Percentiles rank a stretch among this genome's conserved stretches.
These are phyloP conservation scores for Nowickia ferox DNA, from an alignment of 2,888 invertebrate genomes.

Conservation along the genomic window DNA sequence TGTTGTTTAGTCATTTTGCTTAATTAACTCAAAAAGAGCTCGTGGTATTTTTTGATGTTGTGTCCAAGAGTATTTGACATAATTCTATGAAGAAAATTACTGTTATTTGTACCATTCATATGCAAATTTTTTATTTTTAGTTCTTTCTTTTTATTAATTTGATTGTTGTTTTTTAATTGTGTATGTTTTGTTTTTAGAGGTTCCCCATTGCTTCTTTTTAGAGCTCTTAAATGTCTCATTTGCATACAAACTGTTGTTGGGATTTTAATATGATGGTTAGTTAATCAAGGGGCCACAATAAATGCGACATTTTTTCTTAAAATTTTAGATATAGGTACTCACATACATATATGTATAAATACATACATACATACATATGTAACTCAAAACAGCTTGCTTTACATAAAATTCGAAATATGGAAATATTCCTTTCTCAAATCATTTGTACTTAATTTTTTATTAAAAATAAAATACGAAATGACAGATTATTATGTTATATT, in stretches of 20 bases:
- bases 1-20: background rate
- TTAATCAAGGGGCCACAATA: background rate
- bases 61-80: background rate
- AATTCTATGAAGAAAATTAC: conserved; percentile 19
- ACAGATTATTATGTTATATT: no score
- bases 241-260: background rate
- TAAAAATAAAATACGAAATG: no score
- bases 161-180: background rate
- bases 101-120: conserved; percentile 24
- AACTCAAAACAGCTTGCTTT: no score
- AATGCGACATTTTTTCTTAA: no score
- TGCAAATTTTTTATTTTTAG: background rate
- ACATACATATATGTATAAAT: no score
- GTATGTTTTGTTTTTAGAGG: background rate
- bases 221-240: background rate
- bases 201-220: background rate
- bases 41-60: background rate
- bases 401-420: no score
- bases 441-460: no score
- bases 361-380: no score
- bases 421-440: no score
- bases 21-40: background rate
- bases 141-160: background rate
- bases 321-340: no score
- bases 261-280: background rate